Conservation (phyloP, 2,113 vertebrate genomes). For the Charina bottae region DNA sequence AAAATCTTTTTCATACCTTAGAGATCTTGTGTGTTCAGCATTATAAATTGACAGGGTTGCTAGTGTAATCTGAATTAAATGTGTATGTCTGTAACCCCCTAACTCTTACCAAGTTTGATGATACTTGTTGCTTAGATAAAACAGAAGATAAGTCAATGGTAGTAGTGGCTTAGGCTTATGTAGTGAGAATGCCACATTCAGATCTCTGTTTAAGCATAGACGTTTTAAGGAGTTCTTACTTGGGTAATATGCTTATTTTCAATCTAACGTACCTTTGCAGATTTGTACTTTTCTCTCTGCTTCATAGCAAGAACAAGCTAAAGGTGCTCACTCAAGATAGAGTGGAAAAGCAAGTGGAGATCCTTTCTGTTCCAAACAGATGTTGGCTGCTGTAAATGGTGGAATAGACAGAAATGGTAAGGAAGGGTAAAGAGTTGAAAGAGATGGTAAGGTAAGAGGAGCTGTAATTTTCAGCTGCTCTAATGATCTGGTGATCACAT, state of each 20-base stretch:
- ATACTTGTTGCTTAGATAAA: constrained; percentile 21
- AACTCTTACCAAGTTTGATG: background rate
- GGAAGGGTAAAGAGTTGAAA: background rate
- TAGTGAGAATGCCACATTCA: background rate
- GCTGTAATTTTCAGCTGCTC: background rate
- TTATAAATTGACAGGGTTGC: constrained; percentile 26
- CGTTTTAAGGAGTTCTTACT: background rate
- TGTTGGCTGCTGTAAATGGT: background rate
- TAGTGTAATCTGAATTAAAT: background rate
- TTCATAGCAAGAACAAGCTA: background rate
- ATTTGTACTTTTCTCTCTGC: background rate
- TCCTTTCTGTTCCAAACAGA: background rate
- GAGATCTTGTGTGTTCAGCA: background rate
- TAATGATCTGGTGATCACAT: background rate
- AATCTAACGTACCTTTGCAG: background rate
- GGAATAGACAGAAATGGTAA: background rate
- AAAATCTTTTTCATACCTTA: constrained; percentile 28
- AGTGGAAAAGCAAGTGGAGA: background rate
- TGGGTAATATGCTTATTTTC: background rate
- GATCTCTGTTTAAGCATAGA: background rate
- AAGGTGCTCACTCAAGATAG: background rate
- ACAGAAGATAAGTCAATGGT: constrained; percentile 11
- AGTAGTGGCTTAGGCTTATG: background rate
- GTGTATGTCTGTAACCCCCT: background rate
- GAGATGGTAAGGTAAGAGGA: background rate